phyloP scores from a whole-genome alignment of 2,888 invertebrate genomes.

The Mimachlamys varia region DNA sequence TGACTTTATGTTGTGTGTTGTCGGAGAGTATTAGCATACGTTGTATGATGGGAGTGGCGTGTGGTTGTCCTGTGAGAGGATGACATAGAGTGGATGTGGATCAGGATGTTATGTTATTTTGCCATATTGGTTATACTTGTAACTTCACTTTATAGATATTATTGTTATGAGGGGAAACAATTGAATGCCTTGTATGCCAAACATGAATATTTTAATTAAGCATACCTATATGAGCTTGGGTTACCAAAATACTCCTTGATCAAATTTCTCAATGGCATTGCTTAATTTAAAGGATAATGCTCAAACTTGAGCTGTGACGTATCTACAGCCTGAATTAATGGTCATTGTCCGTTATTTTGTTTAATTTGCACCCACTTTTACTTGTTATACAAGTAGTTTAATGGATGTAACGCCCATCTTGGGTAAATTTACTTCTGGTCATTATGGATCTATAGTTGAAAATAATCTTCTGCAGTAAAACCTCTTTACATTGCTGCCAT shows the following conservation, averaged over 20 bases:
- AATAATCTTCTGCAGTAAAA: too few species aligned
- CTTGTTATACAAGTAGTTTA: too few species aligned
- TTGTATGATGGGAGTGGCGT: not conserved
- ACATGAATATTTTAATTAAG: not conserved
- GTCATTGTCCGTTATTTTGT: not conserved
- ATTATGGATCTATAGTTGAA: too few species aligned
- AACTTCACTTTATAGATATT: not conserved
- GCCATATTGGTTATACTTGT: not conserved
- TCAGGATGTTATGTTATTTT: too few species aligned
- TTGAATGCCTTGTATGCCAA: constrained; percentile 23
- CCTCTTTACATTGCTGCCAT: too few species aligned
- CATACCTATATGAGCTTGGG: not conserved
- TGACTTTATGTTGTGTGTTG: constrained; percentile 29
- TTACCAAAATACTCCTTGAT: not conserved
- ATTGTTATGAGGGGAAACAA: not conserved
- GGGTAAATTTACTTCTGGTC: too few species aligned
- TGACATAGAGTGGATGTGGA: not conserved
- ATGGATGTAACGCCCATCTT: too few species aligned
- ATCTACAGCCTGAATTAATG: too few species aligned
- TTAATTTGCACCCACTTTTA: too few species aligned
- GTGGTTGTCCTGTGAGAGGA: not conserved
- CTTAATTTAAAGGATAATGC: not conserved
- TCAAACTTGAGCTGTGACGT: too few species aligned
- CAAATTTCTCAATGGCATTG: not conserved
- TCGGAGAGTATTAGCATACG: not conserved